These are phyloP conservation scores for Myotis davidii DNA, from an alignment of 2,113 vertebrate species.

Conservation along the genomic window DNA sequence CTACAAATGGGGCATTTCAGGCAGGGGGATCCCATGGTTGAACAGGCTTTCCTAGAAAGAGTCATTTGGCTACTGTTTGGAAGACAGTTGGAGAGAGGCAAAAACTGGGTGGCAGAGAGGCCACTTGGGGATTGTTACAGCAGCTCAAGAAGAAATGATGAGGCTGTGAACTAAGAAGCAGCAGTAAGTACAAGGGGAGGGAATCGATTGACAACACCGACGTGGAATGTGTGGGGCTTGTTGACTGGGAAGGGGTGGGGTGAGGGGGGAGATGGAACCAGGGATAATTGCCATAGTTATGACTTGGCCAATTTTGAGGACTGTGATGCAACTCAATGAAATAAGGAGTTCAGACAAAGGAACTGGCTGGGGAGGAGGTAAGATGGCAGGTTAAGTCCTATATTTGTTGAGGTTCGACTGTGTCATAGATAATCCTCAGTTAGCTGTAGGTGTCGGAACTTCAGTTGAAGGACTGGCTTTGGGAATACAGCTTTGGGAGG, in stretches of 20 bases:
- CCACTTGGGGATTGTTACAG: background rate
- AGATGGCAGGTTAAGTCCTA: background rate
- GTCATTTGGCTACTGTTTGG: background rate
- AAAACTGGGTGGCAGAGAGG: background rate
- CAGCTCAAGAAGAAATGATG: background rate
- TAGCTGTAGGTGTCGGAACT: background rate
- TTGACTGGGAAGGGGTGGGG: fast-evolving
- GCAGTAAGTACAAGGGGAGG: background rate
- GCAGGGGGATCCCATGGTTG: background rate
- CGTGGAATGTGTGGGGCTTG: fast-evolving
- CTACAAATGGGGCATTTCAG: background rate
- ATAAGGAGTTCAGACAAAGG: background rate
- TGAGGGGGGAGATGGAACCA: background rate
- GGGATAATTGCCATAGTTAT: background rate
- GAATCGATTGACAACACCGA: background rate
- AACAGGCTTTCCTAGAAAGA: conserved; percentile 22
- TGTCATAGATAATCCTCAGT: background rate
- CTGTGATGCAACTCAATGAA: background rate
- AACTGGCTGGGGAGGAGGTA: fast-evolving
- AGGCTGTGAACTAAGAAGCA: background rate
- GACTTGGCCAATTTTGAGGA: background rate
- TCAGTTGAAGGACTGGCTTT: background rate
- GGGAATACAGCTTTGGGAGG: background rate
- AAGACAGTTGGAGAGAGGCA: background rate
- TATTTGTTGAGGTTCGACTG: background rate